Base-by-base conservation (phyloP, 2,888 invertebrate genomes). In the Pomacea canaliculata region DNA sequence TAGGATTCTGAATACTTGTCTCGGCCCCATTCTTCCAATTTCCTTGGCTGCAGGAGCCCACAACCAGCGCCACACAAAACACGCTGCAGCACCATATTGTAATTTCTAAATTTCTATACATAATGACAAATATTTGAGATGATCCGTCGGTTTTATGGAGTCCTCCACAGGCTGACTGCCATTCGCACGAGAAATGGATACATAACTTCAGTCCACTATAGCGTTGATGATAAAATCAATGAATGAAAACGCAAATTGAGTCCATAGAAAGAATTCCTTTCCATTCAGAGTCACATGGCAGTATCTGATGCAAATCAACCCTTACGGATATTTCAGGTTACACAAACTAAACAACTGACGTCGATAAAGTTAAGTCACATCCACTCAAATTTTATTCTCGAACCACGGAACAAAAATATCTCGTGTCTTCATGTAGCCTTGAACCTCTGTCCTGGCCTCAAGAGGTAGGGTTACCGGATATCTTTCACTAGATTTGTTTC, bases 361-460 rank as follows among this genome's bases (percentile, higher is more conserved):
- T 56, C 51, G 51, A 56, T 56, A 10, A 56, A 56, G 51, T 16
- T 8, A 56, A 76, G 48, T 60, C 66, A 71, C 66, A 60, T 73
- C 51, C 70, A 65, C 73, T 60, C 18, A 65, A 71, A 65, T 71
- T 71, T 70, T 77, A 70, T 59, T 73, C 71, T 67, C 70, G 71
- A 77, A 71, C 51, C 51, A 56, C 59, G 71, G 71, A 69, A 77
- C 74, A 71, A 71, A 77, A 77, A 77, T 74, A 56, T 77, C 77
- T 66, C 77, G 67, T 72, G 73, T 73, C 73, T 73, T 66, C 67
- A 67, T 69, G 68, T 70, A 77, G 77, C 77, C 77, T 77, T 74
- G 74, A 74, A 77, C 77, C 70, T 73, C 71, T 77, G 67, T 73
- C 71, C 70, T 71, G 77, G 51, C 74, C 74, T 56, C 12, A 10